Base-by-base conservation (phyloP, 2,797 vertebrate genomes). In the Protosalanx chinensis region DNA sequence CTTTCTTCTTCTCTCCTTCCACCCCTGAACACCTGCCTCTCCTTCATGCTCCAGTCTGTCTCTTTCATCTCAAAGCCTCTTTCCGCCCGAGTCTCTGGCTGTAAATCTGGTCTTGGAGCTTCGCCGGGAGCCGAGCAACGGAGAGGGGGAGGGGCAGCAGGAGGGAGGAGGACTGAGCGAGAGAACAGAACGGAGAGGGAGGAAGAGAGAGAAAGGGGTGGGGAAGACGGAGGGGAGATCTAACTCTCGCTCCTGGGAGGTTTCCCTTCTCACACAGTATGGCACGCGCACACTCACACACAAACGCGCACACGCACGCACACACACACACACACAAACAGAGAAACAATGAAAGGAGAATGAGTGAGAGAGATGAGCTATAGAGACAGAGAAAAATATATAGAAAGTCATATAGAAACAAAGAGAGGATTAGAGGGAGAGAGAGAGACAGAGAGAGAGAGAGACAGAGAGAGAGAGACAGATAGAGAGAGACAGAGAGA, bases 181-280 rank as follows among this genome's bases (percentile, higher is more conserved):
- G 71, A 82, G 82, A 78, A 33, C 37, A 82, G 79, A 78, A 46
- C 33, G 35, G 65, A 66, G 79, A 81, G 79, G 79, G 84, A 51
- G 13, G 20, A 12, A 66, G 64, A 57, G 27, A 68, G 32, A 32
- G 58, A 46, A 7, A 29, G 12, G 12, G 57, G n/a, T 20, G 10
- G 10, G 46, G 30, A 15, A n/a, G 27, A 46, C 33, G 20, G 18
- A 10, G 37, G 64, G 37, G 6, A 49, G 16, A 66, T 63, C 18
- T 16, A 56, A 56, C 16, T 56, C 18, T 27, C 18, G 6, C 51
- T 56, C 51, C 51, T 16, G 15, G 51, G 51, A 56, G 15, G 51
- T 56, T 16, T 56, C 51, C 51, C 51, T n/a, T 56, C 18, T n/a
- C 18, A 56, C 51, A 56, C 51, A 29, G 10, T 29, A 60, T 60